Conservation (phyloP, 2,888 invertebrate species). For the Blera fallax region DNA sequence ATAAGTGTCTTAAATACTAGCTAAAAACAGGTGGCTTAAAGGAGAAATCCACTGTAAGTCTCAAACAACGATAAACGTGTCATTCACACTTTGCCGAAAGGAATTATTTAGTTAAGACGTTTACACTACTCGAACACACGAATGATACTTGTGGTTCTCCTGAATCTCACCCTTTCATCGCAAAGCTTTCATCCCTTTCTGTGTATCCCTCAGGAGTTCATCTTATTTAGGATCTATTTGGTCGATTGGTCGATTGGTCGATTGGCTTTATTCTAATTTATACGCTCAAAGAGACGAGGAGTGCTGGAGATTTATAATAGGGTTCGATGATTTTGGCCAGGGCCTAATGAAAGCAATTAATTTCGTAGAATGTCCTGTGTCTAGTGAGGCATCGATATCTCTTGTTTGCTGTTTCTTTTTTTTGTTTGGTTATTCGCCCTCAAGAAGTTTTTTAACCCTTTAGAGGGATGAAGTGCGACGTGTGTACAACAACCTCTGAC, state of each 20-base stretch:
- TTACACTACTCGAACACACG: background rate
- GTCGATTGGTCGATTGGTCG: constrained; percentile 13
- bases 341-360: constrained; percentile 49
- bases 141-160: background rate
- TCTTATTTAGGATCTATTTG: constrained; percentile 13
- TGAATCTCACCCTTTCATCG: background rate
- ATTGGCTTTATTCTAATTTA: constrained; percentile 64
- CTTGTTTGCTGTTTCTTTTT: background rate
- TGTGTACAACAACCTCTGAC: constrained; percentile 31
- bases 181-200: background rate
- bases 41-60: background rate
- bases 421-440: background rate
- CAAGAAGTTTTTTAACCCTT: background rate
- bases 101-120: background rate
- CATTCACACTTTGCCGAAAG: constrained; percentile 34
- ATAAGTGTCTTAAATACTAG: constrained; percentile 20
- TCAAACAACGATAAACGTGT: constrained; percentile 1
- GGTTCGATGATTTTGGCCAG: constrained; percentile 37
- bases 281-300: constrained; percentile 16
- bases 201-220: background rate
- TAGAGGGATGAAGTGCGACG: background rate
- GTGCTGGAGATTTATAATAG: constrained; percentile 14
- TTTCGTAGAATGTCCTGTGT: constrained; percentile 6
- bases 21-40: background rate
- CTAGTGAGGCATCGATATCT: background rate